Conservation (phyloP, 1,140 invertebrate genomes). For the Platorchestia sp. region DNA sequence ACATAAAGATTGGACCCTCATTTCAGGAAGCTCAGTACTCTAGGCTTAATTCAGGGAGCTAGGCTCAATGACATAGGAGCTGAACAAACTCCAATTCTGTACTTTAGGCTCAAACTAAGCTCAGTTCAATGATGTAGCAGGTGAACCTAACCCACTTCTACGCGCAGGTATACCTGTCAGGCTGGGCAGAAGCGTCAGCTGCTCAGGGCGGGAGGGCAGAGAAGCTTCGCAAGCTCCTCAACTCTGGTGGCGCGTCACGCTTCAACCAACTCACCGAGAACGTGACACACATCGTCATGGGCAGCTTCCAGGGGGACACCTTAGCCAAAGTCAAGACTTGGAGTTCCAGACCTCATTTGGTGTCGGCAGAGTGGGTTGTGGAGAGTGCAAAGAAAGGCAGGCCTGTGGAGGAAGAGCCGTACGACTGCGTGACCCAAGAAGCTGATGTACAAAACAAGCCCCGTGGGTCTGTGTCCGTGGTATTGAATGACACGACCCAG, state of each 20-base stretch:
- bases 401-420: not conserved
- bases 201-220: constrained; percentile 78
- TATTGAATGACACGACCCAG: not conserved
- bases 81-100: no score
- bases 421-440: not conserved
- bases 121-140: no score
- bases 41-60: no score
- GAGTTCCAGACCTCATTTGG: not conserved
- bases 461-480: not conserved
- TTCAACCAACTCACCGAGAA: constrained; percentile 81
- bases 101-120: no score
- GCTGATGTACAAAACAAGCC: not conserved
- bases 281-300: constrained; percentile 85
- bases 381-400: not conserved
- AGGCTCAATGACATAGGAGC: no score
- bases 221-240: constrained; percentile 83
- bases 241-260: constrained; percentile 84
- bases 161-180: constrained; percentile 76
- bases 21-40: no score
- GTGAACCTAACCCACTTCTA: constrained; percentile 21
- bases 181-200: constrained; percentile 71
- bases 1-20: no score
- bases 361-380: constrained; percentile 3
- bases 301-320: constrained; percentile 68
- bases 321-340: not conserved